phyloP scores from a whole-genome alignment of 1,140 invertebrate species.

The Holcopasites calliopsidis region DNA sequence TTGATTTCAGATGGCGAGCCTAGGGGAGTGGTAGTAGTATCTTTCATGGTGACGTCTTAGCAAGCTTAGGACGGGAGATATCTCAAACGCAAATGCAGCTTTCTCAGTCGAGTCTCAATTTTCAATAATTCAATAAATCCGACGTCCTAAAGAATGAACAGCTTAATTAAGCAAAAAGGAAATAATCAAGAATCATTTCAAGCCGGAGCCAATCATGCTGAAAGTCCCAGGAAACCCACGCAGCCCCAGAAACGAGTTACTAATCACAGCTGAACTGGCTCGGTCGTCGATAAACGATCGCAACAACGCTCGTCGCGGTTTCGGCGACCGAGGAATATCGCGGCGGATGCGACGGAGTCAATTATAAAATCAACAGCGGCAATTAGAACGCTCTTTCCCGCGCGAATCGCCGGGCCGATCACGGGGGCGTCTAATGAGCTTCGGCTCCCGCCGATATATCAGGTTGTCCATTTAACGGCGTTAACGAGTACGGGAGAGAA shows the following conservation, averaged over 20 bases:
- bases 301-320: not conserved
- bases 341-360: not conserved
- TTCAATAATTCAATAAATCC: too few species aligned
- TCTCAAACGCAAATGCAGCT: too few species aligned
- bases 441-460: slow-evolving; percentile 49
- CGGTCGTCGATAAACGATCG: slow-evolving; percentile 16
- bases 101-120: too few species aligned
- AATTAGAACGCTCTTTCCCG: slow-evolving; percentile 39
- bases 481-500: slow-evolving; percentile 57
- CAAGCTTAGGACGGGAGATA: too few species aligned
- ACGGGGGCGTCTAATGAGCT: slow-evolving; percentile 47
- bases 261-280: too few species aligned
- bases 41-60: slow-evolving; percentile 5
- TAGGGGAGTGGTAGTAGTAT: not conserved
- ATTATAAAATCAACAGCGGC: slow-evolving; percentile 46
- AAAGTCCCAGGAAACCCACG: too few species aligned
- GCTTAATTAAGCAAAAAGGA: too few species aligned
- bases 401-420: slow-evolving; percentile 43
- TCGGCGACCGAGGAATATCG: slow-evolving; percentile 10
- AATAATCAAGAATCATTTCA: too few species aligned
- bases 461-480: slow-evolving; percentile 63
- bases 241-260: too few species aligned
- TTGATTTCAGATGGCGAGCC: too few species aligned
- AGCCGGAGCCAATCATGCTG: too few species aligned
- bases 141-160: too few species aligned